Conservation (phyloP, 2,797 vertebrate species). For the Stomatorhinus walkeri region DNA sequence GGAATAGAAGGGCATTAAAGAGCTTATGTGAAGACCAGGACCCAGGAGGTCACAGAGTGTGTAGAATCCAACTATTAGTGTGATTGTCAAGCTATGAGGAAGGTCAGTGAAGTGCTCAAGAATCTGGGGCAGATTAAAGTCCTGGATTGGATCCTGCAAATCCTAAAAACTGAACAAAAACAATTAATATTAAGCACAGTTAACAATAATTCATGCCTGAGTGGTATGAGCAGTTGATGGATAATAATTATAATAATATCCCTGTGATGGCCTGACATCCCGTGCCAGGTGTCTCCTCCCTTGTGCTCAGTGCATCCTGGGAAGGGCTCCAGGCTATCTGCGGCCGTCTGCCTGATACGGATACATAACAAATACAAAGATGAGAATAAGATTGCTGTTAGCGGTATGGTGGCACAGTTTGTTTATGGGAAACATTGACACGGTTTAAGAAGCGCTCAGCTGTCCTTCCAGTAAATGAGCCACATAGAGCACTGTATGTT, state of each 20-base stretch:
- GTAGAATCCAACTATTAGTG: background rate
- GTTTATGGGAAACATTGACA: background rate
- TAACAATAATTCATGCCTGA: background rate
- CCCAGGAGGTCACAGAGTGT: background rate
- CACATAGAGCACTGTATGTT: background rate
- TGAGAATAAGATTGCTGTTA: background rate
- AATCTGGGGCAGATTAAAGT: background rate
- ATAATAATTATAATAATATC: background rate
- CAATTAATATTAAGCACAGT: background rate
- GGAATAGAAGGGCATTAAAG: background rate
- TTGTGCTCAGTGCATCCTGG: background rate
- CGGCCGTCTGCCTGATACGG: background rate
- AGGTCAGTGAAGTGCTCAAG: background rate
- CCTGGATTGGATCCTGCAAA: background rate
- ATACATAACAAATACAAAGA: background rate
- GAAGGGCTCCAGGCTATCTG: background rate
- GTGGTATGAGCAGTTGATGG: background rate
- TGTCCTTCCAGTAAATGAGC: background rate
- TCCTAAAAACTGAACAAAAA: background rate
- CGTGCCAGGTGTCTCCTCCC: background rate
- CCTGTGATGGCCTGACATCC: background rate
- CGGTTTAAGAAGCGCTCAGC: background rate
- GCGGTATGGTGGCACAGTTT: background rate
- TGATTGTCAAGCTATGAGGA: background rate
- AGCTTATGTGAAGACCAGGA: background rate